These are phyloP conservation scores for Naja naja DNA, from an alignment of 2,113 vertebrate species.

Conservation along the genomic window DNA sequence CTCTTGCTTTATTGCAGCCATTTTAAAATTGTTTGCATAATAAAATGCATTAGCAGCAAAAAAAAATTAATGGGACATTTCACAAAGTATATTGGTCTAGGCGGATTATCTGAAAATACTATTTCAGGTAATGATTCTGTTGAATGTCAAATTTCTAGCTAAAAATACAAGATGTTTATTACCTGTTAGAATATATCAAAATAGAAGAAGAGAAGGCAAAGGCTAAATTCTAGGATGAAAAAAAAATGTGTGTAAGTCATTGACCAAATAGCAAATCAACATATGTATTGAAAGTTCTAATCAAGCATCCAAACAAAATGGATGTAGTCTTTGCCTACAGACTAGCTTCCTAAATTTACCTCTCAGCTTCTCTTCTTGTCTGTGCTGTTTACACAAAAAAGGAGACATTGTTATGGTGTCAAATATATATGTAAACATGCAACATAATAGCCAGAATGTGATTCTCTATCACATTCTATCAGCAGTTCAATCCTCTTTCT, in stretches of 20 bases:
- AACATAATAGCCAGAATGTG: neutral
- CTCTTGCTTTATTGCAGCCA: neutral
- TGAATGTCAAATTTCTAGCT: neutral
- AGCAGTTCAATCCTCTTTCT: neutral
- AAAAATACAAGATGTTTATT: neutral
- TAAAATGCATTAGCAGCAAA: neutral
- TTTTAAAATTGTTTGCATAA: neutral
- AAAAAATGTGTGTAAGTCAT: neutral
- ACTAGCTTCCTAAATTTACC: neutral
- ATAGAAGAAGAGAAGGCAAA: neutral
- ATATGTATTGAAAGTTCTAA: neutral
- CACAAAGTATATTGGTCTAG: neutral
- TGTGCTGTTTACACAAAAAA: neutral
- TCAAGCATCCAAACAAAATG: neutral
- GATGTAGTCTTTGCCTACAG: neutral
- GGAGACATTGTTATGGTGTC: neutral
- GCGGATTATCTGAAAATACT: neutral
- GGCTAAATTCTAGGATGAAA: neutral
- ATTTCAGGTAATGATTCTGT: slow-evolving; percentile 9
- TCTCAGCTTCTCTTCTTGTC: neutral
- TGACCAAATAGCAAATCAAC: neutral
- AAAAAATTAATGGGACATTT: neutral
- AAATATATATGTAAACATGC: neutral
- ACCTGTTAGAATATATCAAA: neutral
- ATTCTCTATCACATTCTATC: neutral